Conservation (phyloP, 2,888 invertebrate species). For the Schizotus pectinicornis region DNA sequence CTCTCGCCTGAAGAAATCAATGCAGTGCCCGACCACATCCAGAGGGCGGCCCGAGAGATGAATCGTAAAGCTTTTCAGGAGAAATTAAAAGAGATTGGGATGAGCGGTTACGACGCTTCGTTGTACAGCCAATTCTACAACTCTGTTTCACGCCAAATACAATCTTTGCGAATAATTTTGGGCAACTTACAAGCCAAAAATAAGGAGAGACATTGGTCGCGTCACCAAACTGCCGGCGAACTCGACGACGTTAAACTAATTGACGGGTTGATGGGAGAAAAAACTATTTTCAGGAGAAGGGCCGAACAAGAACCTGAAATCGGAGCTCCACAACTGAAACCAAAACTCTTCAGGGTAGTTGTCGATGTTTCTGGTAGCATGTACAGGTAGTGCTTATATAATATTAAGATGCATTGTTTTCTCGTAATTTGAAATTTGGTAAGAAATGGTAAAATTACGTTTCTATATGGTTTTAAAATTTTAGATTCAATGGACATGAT, state of each 20-base stretch:
- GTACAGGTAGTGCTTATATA: slow-evolving; percentile 77
- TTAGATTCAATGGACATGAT: slow-evolving; percentile 92
- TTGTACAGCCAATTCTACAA: slow-evolving; percentile 83
- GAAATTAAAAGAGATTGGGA: slow-evolving; percentile 86
- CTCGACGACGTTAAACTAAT: slow-evolving; percentile 94
- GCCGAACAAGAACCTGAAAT: slow-evolving; percentile 87
- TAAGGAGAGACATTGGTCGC: slow-evolving; percentile 92
- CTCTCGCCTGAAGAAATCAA: slow-evolving; percentile 89
- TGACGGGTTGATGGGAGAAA: slow-evolving; percentile 92
- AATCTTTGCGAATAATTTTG: slow-evolving; percentile 83
- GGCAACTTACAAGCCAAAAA: slow-evolving; percentile 90
- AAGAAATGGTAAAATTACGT: no score
- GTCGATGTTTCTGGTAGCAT: slow-evolving; percentile 96
- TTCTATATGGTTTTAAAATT: no score
- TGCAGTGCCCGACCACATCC: slow-evolving; percentile 87
- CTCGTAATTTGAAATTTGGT: no score
- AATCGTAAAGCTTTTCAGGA: slow-evolving; percentile 87
- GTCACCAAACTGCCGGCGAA: slow-evolving; percentile 94
- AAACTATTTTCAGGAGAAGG: slow-evolving; percentile 84
- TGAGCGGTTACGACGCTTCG: slow-evolving; percentile 93
- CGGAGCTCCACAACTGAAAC: slow-evolving; percentile 85
- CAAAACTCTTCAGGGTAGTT: slow-evolving; percentile 85
- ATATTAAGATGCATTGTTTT: no score
- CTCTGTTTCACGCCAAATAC: slow-evolving; percentile 82
- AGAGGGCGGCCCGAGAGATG: slow-evolving; percentile 91